phyloP scores from a whole-genome alignment of 1,140 invertebrate species.

The Manduca sexta region DNA sequence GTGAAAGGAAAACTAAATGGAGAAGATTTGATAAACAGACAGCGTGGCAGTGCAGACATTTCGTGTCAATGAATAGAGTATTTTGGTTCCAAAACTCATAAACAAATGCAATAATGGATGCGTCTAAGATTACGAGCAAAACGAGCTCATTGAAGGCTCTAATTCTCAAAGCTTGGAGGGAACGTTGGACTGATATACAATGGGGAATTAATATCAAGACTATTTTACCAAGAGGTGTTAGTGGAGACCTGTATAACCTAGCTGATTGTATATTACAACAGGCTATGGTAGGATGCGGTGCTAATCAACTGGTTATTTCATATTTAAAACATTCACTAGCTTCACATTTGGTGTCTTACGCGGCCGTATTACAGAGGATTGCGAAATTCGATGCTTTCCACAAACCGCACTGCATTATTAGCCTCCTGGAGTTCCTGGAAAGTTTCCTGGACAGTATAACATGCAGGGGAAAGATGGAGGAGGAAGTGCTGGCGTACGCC shows the following conservation, averaged over 20 bases:
- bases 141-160: constrained; percentile 89
- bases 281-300: constrained; percentile 91
- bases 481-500: constrained; percentile 82
- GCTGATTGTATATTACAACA: constrained; percentile 95
- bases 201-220: constrained; percentile 97
- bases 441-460: constrained; percentile 82
- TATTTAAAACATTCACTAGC: constrained; percentile 94
- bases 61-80: too few relatives aligned
- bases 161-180: constrained; percentile 91
- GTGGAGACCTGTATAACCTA: constrained; percentile 92
- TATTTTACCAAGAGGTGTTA: constrained; percentile 87
- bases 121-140: constrained; percentile 85
- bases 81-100: too few relatives aligned
- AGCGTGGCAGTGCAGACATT: too few relatives aligned
- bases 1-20: too few relatives aligned
- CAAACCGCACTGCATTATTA: constrained; percentile 91
- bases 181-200: constrained; percentile 94
- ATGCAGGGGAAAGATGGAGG: constrained; percentile 85
- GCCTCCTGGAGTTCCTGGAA: constrained; percentile 89
- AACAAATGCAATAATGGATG: constrained; percentile 71
- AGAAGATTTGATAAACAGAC: too few relatives aligned
- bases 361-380: constrained; percentile 89
- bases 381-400: constrained; percentile 91
- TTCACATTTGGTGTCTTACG: constrained; percentile 92
- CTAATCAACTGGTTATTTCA: constrained; percentile 91